phyloP scores from a whole-genome alignment of 1,140 invertebrate genomes.

The Drosophila eugracilis region DNA sequence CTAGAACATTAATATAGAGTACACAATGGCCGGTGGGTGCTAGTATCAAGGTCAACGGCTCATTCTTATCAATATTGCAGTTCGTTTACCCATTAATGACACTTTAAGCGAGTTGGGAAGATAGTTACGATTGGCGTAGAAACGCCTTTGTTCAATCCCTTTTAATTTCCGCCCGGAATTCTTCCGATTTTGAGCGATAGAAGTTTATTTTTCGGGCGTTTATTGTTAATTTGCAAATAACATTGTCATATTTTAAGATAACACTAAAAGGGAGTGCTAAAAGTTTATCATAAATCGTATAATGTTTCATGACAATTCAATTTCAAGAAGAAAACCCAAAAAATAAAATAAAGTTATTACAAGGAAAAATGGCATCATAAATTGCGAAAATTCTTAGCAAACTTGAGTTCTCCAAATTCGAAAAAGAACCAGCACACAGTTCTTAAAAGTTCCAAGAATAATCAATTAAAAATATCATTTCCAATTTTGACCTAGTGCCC shows the following conservation, averaged over 20 bases:
- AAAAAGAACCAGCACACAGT: background rate
- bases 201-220: too few species aligned
- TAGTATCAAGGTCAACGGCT: conserved; percentile 9
- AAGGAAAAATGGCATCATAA: too few species aligned
- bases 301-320: background rate
- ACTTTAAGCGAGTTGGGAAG: conserved; percentile 8
- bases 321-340: too few species aligned
- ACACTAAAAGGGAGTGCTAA: too few species aligned
- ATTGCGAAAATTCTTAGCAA: too few species aligned
- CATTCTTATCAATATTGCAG: conserved; percentile 8
- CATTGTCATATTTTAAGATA: too few species aligned
- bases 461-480: background rate
- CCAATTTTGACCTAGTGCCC: conserved; percentile 5
- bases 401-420: background rate
- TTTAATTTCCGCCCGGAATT: conserved; percentile 1
- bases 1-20: too few species aligned
- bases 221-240: too few species aligned
- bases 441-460: background rate
- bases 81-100: conserved; percentile 9
- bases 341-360: too few species aligned
- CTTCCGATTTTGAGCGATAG: too few species aligned
- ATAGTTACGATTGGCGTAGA: background rate
- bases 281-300: too few species aligned
- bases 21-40: too few species aligned
- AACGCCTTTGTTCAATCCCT: background rate